Evolutionary conservation across 92 coral and sea anemone species (phyloP).

Genomic region (Epizoanthus rinbou): DNA sequence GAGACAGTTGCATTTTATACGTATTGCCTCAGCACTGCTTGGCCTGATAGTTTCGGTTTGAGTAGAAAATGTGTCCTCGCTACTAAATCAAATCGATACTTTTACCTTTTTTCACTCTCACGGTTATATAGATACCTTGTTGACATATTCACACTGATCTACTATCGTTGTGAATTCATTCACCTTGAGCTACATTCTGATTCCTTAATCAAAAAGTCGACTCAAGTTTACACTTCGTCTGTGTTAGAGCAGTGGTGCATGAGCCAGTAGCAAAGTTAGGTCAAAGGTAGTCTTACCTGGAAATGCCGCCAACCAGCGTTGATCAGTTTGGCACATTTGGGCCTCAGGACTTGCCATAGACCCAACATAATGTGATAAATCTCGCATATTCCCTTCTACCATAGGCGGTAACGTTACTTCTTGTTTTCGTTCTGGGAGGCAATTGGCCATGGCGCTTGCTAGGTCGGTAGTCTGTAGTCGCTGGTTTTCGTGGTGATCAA

Average conservation of each 20-base stretch:
- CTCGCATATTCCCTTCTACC: conserved; percentile 39
- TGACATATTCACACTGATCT: conserved; percentile 15
- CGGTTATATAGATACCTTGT: background rate
- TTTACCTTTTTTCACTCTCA: background rate
- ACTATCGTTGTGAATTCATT: background rate
- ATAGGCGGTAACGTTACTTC: conserved; percentile 46
- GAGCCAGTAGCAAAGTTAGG: background rate
- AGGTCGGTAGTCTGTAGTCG: conserved; percentile 27
- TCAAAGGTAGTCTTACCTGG: conserved; percentile 26
- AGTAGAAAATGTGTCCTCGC: background rate
- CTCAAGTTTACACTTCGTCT: background rate
- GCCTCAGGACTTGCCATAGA: conserved; percentile 53
- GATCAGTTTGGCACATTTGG: conserved; percentile 40
- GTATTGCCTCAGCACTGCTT: conserved; percentile 12
- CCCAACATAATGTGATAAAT: conserved; percentile 44
- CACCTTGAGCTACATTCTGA: background rate
- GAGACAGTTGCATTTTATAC: background rate
- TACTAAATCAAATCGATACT: conserved; percentile 6
- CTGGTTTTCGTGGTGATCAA: conserved; percentile 56
- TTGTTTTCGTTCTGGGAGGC: conserved; percentile 47
- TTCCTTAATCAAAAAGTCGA: conserved; percentile 2
- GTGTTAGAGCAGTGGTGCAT: background rate
- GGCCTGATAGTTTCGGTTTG: conserved; percentile 19
- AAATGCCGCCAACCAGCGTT: conserved; percentile 25
- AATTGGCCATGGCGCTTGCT: conserved; percentile 43